phyloP scores from a whole-genome alignment of 2,113 vertebrate genomes.

The Calonectris borealis region DNA sequence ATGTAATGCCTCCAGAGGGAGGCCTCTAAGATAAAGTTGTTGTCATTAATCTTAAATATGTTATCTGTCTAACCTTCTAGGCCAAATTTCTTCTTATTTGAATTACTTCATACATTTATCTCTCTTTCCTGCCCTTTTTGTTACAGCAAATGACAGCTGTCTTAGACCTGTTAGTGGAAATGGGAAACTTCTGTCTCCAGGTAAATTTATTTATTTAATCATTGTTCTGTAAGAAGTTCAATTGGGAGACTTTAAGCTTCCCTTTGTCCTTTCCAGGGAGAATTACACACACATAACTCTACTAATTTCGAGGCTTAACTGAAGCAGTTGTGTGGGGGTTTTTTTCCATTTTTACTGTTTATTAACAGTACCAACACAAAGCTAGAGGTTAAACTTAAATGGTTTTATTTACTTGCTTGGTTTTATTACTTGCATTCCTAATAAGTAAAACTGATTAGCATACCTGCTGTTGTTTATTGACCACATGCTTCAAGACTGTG shows the following conservation, averaged over 20 bases:
- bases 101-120: neutral
- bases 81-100: neutral
- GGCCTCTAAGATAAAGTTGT: neutral
- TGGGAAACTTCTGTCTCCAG: conserved; percentile 91
- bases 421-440: neutral
- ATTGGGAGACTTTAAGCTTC: neutral
- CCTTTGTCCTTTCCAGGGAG: neutral
- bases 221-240: neutral
- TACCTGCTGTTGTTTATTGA: neutral
- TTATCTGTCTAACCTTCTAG: neutral
- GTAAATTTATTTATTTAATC: conserved; percentile 61
- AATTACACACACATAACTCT: neutral
- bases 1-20: neutral
- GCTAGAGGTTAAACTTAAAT: neutral
- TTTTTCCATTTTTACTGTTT: neutral
- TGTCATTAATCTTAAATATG: neutral
- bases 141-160: conserved; percentile 82
- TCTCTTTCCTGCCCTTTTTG: neutral
- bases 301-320: neutral
- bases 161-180: conserved; percentile 83
- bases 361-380: neutral
- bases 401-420: too few relatives aligned
- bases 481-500: neutral
- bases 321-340: fast-evolving
- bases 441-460: neutral